These are phyloP conservation scores for Strix aluco DNA, from an alignment of 2,113 vertebrate genomes.

Conservation along the genomic window DNA sequence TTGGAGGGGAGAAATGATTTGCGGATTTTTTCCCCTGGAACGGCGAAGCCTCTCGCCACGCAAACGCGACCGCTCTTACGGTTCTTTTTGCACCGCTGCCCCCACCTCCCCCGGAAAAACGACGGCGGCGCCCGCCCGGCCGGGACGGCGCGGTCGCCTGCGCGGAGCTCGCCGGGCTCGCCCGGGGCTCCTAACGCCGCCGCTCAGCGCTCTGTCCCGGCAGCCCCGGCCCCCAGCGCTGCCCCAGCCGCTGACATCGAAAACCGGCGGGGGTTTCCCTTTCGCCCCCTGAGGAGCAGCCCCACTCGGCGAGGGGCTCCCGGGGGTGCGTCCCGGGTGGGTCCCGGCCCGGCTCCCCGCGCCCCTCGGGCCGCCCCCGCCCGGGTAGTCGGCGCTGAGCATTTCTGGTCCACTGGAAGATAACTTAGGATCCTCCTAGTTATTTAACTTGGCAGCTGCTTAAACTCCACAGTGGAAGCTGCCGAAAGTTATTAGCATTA, in stretches of 20 bases:
- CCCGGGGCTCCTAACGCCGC: rapidly evolving
- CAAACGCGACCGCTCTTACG: not conserved
- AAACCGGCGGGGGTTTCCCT: not conserved
- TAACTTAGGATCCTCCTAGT: slow-evolving; percentile 52
- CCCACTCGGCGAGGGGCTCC: not conserved
- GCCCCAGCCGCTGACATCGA: not conserved
- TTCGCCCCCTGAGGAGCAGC: not conserved
- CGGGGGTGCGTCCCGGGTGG: not conserved
- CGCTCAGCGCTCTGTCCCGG: not conserved
- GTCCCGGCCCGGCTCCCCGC: not conserved
- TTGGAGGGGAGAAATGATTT: not conserved
- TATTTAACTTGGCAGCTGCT: slow-evolving; percentile 75
- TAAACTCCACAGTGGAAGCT: slow-evolving; percentile 70
- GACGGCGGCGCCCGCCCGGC: not conserved
- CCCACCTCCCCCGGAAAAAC: not conserved
- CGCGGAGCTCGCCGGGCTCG: not conserved
- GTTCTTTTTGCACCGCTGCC: not conserved
- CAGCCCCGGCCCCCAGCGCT: not conserved
- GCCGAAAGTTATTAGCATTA: slow-evolving; percentile 68
- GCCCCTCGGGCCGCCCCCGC: not conserved
- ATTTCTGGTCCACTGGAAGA: slow-evolving; percentile 45
- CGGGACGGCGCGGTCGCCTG: not conserved
- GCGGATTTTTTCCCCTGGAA: not conserved
- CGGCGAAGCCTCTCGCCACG: not conserved
- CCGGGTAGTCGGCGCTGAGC: not conserved